Evolutionary conservation across 2,113 vertebrate genomes (phyloP).

Genomic region (Trichomycterus rosablanca): DNA sequence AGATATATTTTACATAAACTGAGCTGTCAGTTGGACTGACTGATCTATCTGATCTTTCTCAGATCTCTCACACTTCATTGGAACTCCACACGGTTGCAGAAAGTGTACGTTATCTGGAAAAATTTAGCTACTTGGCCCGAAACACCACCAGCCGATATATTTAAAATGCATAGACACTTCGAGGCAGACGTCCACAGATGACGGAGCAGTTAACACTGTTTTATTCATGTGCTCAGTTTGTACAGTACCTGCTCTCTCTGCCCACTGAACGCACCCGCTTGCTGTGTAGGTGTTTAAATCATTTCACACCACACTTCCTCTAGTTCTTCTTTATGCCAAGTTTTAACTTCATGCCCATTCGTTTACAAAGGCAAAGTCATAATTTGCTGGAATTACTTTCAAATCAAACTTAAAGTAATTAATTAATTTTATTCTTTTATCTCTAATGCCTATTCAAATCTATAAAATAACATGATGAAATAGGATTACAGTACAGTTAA

Average conservation of each 20-base stretch:
- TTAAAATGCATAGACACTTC: conserved; percentile 63
- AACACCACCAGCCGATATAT: conserved; percentile 35
- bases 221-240: conserved; percentile 72
- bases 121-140: conserved; percentile 32
- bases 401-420: no score
- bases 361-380: no score
- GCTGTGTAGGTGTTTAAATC: conserved; percentile 65
- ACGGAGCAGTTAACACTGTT: conserved; percentile 76
- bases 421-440: no score
- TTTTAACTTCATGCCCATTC: conserved; percentile 10
- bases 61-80: conserved; percentile 17
- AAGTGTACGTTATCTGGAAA: conserved; percentile 15
- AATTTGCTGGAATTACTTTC: no score
- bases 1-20: no score
- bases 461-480: no score
- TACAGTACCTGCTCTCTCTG: conserved; percentile 67
- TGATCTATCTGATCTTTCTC: no score
- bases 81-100: conserved; percentile 12
- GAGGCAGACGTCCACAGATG: conserved; percentile 68
- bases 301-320: conserved; percentile 45
- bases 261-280: conserved; percentile 69
- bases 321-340: conserved; percentile 31
- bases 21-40: neutral
- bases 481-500: no score
- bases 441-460: no score